phyloP scores from a whole-genome alignment of 2,888 invertebrate species.

The Atrina japonica region DNA sequence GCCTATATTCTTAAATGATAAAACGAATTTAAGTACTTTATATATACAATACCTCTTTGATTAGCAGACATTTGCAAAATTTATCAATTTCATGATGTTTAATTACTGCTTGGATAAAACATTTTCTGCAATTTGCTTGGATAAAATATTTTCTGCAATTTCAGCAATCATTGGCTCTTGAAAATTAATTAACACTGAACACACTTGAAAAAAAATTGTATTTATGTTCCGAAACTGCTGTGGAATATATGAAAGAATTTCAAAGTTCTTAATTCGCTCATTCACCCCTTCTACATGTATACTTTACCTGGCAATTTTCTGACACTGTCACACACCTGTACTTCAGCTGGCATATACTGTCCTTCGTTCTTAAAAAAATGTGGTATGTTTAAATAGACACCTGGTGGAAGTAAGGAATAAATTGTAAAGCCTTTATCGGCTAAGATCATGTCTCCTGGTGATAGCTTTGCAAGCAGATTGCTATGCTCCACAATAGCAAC shows the following conservation, averaged over 20 bases:
- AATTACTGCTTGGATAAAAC: too few species aligned
- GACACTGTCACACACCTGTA: slow-evolving; percentile 22
- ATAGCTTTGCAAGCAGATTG: slow-evolving; percentile 37
- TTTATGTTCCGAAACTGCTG: slow-evolving; percentile 25
- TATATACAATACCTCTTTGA: too few species aligned
- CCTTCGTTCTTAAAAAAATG: slow-evolving; percentile 24
- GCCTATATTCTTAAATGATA: too few species aligned
- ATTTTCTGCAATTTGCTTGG: too few species aligned
- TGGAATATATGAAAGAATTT: slow-evolving; percentile 25
- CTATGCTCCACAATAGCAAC: slow-evolving; percentile 43
- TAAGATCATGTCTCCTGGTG: slow-evolving; percentile 42
- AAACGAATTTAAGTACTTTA: too few species aligned
- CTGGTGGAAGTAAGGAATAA: slow-evolving; percentile 13
- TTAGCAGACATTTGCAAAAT: too few species aligned
- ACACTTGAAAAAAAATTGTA: slow-evolving; percentile 26
- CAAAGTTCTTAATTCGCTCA: slow-evolving; percentile 25
- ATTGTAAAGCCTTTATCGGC: slow-evolving; percentile 46
- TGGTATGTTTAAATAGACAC: slow-evolving; percentile 17
- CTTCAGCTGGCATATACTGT: slow-evolving; percentile 18
- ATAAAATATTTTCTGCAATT: slow-evolving; percentile 8
- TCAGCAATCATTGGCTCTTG: slow-evolving; percentile 26
- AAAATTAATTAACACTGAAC: slow-evolving; percentile 27
- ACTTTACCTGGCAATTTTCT: slow-evolving; percentile 8
- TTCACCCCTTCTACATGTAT: slow-evolving; percentile 24
- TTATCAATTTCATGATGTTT: too few species aligned